Conservation (phyloP, 2,888 invertebrate species). For the Epinotia ramella region DNA sequence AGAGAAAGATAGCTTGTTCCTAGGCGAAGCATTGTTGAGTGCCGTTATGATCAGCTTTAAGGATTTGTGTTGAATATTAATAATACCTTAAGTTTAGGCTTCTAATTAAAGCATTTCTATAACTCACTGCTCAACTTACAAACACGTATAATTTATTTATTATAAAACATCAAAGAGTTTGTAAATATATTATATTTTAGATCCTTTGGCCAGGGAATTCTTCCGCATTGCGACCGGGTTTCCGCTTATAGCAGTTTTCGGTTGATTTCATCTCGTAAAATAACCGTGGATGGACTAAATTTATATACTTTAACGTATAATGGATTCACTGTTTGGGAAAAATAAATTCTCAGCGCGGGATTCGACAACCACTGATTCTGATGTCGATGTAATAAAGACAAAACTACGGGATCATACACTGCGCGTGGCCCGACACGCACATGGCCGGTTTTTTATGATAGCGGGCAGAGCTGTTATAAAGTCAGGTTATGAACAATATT, state of each 20-base stretch:
- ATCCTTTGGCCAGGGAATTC: constrained; percentile 28
- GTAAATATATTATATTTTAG: constrained; percentile 7
- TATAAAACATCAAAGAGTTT: not conserved
- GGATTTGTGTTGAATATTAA: too few species aligned
- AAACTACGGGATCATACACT: too few species aligned
- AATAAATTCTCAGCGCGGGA: not conserved
- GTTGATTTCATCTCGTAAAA: not conserved
- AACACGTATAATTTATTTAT: not conserved
- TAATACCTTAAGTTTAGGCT: too few species aligned
- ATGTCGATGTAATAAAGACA: not conserved
- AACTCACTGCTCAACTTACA: too few species aligned
- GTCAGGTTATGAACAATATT: too few species aligned
- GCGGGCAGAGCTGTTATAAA: too few species aligned
- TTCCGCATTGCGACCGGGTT: constrained; percentile 32
- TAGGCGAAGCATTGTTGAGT: too few species aligned
- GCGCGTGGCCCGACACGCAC: too few species aligned
- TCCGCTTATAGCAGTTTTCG: not conserved
- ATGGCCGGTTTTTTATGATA: too few species aligned
- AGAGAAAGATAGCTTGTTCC: too few species aligned
- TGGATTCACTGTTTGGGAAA: not conserved
- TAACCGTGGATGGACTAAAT: not conserved
- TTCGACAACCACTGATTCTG: not conserved
- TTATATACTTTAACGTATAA: not conserved
- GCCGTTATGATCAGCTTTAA: too few species aligned
- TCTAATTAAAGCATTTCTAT: too few species aligned